Percentiles rank a stretch among this genome's conserved stretches.
These are phyloP conservation scores for Cervus canadensis DNA, from an alignment of 2,113 vertebrate species.

Conservation along the genomic window DNA sequence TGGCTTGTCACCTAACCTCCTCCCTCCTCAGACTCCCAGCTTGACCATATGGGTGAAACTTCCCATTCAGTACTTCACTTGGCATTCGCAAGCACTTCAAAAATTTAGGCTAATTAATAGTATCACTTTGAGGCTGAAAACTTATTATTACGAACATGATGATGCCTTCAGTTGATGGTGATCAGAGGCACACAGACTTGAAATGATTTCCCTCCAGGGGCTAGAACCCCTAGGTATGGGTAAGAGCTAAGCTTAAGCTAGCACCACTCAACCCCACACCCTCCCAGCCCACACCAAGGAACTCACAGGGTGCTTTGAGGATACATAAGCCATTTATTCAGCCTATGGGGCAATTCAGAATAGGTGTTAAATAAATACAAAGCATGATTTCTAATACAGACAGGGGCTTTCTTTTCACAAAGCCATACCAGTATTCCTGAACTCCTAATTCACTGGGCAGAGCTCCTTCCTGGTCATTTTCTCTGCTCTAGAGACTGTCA, in stretches of 20 bases:
- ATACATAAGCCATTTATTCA: slow-evolving; percentile 31
- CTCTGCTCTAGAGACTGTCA: neutral
- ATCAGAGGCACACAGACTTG: neutral
- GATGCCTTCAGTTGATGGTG: neutral
- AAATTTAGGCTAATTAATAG: slow-evolving; percentile 43
- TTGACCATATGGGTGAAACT: neutral
- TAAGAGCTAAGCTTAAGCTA: slow-evolving; percentile 18
- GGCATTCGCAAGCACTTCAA: neutral
- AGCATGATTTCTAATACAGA: slow-evolving; percentile 40
- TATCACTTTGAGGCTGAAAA: slow-evolving; percentile 32
- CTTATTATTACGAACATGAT: slow-evolving; percentile 3
- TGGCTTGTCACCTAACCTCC: neutral
- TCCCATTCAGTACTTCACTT: neutral
- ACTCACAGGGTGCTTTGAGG: slow-evolving; percentile 44
- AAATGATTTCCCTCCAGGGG: neutral
- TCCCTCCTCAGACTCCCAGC: neutral
- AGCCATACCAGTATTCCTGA: neutral
- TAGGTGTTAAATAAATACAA: slow-evolving; percentile 57
- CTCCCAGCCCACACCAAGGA: slow-evolving; percentile 43
- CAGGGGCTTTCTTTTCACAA: neutral
- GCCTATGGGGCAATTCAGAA: slow-evolving; percentile 35
- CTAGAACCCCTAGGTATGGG: neutral
- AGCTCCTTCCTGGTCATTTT: neutral
- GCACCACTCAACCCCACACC: slow-evolving; percentile 52
- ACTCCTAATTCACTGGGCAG: neutral